Base-by-base conservation (phyloP, 2,888 invertebrate species). In the Macrosoma leucophasiata region DNA sequence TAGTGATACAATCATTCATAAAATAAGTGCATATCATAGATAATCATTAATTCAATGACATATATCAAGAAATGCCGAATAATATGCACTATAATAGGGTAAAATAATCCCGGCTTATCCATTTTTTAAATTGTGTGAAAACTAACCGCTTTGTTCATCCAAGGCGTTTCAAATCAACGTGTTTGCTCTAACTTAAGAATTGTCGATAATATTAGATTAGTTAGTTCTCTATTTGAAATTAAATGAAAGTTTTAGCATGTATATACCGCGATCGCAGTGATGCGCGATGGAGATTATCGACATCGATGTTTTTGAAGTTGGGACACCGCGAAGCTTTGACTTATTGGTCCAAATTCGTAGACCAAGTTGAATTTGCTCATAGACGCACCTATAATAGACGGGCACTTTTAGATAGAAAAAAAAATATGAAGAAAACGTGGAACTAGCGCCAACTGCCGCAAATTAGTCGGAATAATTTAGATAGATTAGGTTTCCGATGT, bases 391-490 rank as follows among this genome's bases (percentile, higher is more conserved):
- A 59, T 64, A 49, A 50, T 69, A 77, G 71, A 70, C 40, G 62
- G 52, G 64, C 77, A 77, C 77, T 48, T 51, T 55, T 76, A 76
- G 72, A 68, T 76, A 76, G 70, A 51, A 39, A 62, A 46, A n/a
- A 56, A 50, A 47, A 45, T 31, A 34, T 34, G 29, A 36, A 29
- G 15, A 15, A 21, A 41, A 32, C 11, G 51, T 41, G 48, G 36
- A 58, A 75, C 76, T 77, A 78, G 81, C 76, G 43, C 39, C 62
- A 63, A 77, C 77, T 79, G 79, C 78, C 79, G 72, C 58, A 56
- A 43, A 44, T 47, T 59, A 61, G 57, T 43, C 43, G 48, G 54
- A 51, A 52, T 53, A 48, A 50, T 49, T 52, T 49, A 47, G 54
- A 58, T 29, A 40, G 32, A 23, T 36, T 37, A 34, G 35, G 31